A percentile compares a stretch with the other conserved stretches of the same genome.
phyloP scores from a whole-genome alignment of 2,113 vertebrate genomes.

The Tragelaphus buxtoni region DNA sequence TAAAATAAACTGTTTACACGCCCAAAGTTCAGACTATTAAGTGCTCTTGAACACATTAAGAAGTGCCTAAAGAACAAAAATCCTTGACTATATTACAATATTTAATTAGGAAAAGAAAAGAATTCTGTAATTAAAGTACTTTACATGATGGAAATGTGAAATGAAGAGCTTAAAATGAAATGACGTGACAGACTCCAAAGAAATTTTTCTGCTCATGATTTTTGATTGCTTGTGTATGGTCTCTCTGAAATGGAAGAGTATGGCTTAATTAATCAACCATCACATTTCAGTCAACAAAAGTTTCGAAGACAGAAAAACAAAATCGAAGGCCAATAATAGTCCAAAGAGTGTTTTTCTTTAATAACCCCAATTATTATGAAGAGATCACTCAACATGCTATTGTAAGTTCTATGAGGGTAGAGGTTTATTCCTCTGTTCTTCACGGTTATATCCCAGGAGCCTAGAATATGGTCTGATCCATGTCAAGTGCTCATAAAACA shows the following conservation, averaged over 20 bases:
- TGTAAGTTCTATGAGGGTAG: neutral
- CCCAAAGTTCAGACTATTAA: slow-evolving; percentile 53
- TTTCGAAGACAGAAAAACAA: neutral
- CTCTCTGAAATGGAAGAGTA: neutral
- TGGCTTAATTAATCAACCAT: slow-evolving; percentile 15
- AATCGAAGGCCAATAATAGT: neutral
- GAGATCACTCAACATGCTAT: neutral
- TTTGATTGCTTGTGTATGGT: slow-evolving; percentile 9
- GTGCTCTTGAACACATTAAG: slow-evolving; percentile 44
- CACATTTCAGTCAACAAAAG: neutral
- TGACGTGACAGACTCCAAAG: slow-evolving; percentile 23
- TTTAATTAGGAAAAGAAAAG: slow-evolving; percentile 68
- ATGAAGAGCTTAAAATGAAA: slow-evolving; percentile 64
- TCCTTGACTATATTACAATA: slow-evolving; percentile 46
- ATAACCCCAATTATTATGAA: neutral
- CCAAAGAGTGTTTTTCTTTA: neutral
- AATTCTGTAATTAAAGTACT: slow-evolving; percentile 60
- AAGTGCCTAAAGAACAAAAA: slow-evolving; percentile 55
- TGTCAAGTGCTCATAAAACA: neutral
- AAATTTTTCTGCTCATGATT: neutral
- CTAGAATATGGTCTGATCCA: neutral
- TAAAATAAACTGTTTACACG: slow-evolving; percentile 46
- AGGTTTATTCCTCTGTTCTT: neutral
- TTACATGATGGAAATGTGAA: slow-evolving; percentile 54
- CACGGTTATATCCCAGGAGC: neutral